Conservation (phyloP, 2,113 vertebrate species). For the Rutilus rutilus region DNA sequence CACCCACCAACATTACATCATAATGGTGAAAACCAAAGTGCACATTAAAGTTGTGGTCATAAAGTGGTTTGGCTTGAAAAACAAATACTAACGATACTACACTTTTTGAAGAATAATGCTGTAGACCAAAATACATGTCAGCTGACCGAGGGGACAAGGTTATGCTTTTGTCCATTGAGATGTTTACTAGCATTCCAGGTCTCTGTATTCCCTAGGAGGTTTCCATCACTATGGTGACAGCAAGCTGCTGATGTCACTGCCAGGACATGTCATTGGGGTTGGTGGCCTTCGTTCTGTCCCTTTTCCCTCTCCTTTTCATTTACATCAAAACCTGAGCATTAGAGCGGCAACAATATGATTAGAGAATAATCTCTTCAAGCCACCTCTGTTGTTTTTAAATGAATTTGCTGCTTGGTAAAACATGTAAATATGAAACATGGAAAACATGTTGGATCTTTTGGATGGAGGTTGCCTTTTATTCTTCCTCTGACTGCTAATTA, state of each 20-base stretch:
- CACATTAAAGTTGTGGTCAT: background rate
- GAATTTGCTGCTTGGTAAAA: constrained; percentile 25
- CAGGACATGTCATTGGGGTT: constrained; percentile 38
- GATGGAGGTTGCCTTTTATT: constrained; percentile 28
- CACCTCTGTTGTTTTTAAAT: constrained; percentile 6
- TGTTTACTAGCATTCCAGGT: constrained; percentile 41
- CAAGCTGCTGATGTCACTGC: constrained; percentile 55
- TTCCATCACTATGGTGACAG: constrained; percentile 60
- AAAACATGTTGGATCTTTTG: constrained; percentile 33
- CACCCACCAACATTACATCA: background rate
- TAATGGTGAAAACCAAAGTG: background rate
- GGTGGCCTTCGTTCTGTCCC: constrained; percentile 19
- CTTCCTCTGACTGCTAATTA: constrained; percentile 54
- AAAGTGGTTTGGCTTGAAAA: background rate
- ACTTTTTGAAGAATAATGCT: background rate
- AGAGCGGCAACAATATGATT: background rate
- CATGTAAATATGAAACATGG: constrained; percentile 29
- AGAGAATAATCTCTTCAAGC: constrained; percentile 8
- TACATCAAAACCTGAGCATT: background rate
- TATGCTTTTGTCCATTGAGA: constrained; percentile 32
- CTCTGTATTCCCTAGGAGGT: constrained; percentile 49
- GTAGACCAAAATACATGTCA: background rate
- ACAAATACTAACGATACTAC: background rate
- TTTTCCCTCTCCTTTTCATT: background rate
- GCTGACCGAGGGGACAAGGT: background rate